Base-by-base conservation (phyloP, 1,140 invertebrate species). In the Ostrea denselamellosa region DNA sequence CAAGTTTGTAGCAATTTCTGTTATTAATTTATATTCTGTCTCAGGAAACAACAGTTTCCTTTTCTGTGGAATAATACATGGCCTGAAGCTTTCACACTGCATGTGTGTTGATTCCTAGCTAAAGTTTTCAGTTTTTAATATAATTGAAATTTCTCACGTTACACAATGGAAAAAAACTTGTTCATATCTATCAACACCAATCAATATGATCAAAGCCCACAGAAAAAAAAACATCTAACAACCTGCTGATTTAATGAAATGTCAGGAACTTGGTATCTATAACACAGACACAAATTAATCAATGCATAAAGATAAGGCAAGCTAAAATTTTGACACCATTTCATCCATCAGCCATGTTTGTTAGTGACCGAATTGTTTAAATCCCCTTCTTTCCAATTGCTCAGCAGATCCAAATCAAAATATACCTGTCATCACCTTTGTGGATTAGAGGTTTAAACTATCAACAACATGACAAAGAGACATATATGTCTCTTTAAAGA, bases 341-440 rank as follows among this genome's bases (percentile, higher is more conserved):
- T 4, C n/a, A 25, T 28, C 25, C 56, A 62, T 7, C 56, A 0
- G 0, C 1, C 34, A 44, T 44, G 34, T n/a, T 62, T 62, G 56
- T 4, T 62, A 62, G 56, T 62, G 56, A 62, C 56, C 56, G 56
- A 62, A 62, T 62, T 62, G 22, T 77, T 77, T 77, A 77, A 77
- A 77, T 28, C 68, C 25, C 25, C 28, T 9, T 71, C 22, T 25
- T 10, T 25, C 8, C 25, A 28, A 25, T 22, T 68, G 9, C n/a
- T 28, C 17, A 5, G 10, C 9, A 34, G 68, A 77, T 77, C 22
- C 22, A 9, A 77, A 77, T 77, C 22, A 34, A 28, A 77, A 25
- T 28, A 77, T 28, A 28, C 8, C 68, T 77, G 25, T 77, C 68
- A 28, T 10, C 68, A 77, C 68, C 68, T 25, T 12, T 77, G 8